A percentile compares a stretch with the other conserved stretches of the same genome.
Evolutionary conservation across 1,140 invertebrate species (phyloP).

Genomic region (Tenebrio molitor): DNA sequence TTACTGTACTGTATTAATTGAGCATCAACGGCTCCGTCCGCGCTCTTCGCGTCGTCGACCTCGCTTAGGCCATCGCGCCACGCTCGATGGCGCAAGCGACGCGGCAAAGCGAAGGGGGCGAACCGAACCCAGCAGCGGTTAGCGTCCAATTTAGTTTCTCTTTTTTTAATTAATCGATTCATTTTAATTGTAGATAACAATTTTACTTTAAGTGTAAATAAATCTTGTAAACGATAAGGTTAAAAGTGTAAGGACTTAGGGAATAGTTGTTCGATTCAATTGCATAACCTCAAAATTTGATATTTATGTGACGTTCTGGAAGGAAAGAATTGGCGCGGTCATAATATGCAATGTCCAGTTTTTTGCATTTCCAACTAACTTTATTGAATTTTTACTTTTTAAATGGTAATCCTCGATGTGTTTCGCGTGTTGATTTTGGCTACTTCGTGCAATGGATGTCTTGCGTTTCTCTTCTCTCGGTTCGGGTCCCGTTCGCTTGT

Average conservation of each 20-base stretch:
- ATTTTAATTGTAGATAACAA: constrained; percentile 52
- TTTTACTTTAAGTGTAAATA: constrained; percentile 54
- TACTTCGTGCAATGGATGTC: constrained; percentile 24
- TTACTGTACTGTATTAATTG: constrained; percentile 34
- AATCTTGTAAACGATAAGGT: constrained; percentile 52
- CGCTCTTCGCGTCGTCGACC: constrained; percentile 19
- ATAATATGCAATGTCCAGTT: constrained; percentile 45
- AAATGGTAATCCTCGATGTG: constrained; percentile 45
- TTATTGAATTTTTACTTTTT: constrained; percentile 38
- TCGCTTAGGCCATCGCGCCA: too few species aligned
- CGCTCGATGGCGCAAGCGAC: too few species aligned
- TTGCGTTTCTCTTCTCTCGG: background rate
- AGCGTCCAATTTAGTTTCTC: constrained; percentile 55
- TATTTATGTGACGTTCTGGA: constrained; percentile 34
- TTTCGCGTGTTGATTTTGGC: constrained; percentile 28
- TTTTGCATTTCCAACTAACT: constrained; percentile 59
- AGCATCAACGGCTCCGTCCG: background rate
- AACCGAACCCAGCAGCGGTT: constrained; percentile 4
- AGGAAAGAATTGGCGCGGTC: constrained; percentile 10
- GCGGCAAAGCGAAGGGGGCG: too few species aligned
- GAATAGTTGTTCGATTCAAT: constrained; percentile 49
- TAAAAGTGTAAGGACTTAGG: constrained; percentile 50
- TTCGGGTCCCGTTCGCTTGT: constrained; percentile 8
- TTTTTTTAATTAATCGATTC: constrained; percentile 26
- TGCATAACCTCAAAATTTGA: constrained; percentile 44